These are phyloP conservation scores for Philopotamus ludificatus DNA, from an alignment of 1,140 invertebrate species.

Conservation along the genomic window DNA sequence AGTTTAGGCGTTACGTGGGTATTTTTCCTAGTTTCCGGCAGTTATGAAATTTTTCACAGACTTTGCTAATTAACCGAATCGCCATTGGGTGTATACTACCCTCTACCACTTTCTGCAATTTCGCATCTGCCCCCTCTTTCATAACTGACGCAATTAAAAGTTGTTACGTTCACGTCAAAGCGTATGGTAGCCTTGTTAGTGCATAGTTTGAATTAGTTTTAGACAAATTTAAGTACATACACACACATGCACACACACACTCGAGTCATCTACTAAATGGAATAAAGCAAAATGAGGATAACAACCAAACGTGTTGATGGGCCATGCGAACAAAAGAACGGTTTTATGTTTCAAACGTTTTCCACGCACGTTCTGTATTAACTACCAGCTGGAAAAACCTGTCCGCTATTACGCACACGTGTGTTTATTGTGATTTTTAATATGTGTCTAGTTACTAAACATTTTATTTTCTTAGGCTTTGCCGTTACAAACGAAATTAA, in stretches of 20 bases:
- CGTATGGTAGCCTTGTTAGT: background rate
- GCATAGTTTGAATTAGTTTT: background rate
- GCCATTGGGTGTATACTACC: background rate
- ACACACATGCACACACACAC: background rate
- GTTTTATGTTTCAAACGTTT: background rate
- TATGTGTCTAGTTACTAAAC: too few relatives aligned
- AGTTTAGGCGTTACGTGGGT: too few relatives aligned
- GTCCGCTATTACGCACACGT: background rate
- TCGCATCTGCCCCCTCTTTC: slow-evolving; percentile 5
- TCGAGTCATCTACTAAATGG: background rate
- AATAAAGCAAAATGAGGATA: too few relatives aligned
- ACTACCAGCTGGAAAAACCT: background rate
- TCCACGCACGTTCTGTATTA: slow-evolving; percentile 6
- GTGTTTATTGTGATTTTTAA: too few relatives aligned
- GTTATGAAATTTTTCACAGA: background rate
- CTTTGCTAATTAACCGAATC: background rate
- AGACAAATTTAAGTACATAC: background rate
- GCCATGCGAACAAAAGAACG: background rate
- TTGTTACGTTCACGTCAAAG: background rate
- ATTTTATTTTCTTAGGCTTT: too few relatives aligned
- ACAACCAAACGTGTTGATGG: too few relatives aligned
- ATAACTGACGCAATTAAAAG: slow-evolving; percentile 23
- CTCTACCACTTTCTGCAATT: background rate
- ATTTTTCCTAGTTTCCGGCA: background rate
- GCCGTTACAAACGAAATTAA: too few relatives aligned